A percentile compares a stretch with the other conserved stretches of the same genome.
Evolutionary conservation across 2,113 vertebrate genomes (phyloP).

Genomic region (Motacilla tschutschensis): DNA sequence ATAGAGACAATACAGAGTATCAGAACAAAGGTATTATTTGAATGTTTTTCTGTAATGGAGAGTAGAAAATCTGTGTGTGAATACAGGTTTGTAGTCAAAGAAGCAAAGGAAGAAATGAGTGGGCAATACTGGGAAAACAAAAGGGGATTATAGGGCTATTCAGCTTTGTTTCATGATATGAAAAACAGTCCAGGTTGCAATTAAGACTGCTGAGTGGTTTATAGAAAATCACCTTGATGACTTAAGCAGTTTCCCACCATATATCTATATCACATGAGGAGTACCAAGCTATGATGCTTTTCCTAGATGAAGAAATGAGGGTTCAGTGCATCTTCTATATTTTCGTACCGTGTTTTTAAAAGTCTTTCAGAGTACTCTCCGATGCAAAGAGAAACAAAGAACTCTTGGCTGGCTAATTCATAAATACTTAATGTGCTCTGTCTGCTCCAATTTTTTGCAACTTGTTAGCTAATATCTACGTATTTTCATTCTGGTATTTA

Average conservation of each 20-base stretch:
- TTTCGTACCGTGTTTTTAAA: background rate
- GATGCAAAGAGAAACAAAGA: background rate
- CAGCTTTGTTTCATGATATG: background rate
- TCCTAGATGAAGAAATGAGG: background rate
- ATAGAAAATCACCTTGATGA: background rate
- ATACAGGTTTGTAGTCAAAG: background rate
- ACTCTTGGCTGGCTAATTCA: background rate
- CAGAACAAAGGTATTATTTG: background rate
- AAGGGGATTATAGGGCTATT: background rate
- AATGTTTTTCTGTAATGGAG: background rate
- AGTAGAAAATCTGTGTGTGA: background rate
- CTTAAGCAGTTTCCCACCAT: background rate
- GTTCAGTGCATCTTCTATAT: background rate
- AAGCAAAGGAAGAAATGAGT: background rate
- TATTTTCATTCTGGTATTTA: background rate
- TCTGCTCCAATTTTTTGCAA: background rate
- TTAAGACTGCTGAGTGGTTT: background rate
- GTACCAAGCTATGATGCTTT: background rate
- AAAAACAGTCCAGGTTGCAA: background rate
- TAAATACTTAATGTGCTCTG: background rate
- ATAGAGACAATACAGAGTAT: background rate
- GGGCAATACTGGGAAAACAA: background rate
- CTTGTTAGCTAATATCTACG: background rate
- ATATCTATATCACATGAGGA: background rate
- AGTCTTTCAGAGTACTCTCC: background rate